Percentiles rank a stretch among this genome's conserved stretches.
These are phyloP conservation scores for Plectropomus leopardus DNA, from an alignment of 2,113 vertebrate genomes.

Conservation along the genomic window DNA sequence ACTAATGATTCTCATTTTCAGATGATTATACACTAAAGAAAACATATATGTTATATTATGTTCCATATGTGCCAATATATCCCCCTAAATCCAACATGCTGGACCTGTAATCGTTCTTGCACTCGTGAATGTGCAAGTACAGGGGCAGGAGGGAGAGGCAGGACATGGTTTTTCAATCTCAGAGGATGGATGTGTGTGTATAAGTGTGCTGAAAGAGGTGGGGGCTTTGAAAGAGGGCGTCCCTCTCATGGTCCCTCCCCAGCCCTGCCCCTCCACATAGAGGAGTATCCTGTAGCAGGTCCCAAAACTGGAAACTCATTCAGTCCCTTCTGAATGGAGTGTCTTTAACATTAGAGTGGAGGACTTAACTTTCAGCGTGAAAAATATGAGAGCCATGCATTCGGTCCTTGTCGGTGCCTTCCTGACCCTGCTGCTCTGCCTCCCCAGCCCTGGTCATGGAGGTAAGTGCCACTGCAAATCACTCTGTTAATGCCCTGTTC, in stretches of 20 bases:
- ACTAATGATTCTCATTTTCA: too few relatives aligned
- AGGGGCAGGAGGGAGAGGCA: constrained; percentile 34
- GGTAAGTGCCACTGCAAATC: constrained; percentile 77
- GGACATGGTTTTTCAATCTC: constrained; percentile 51
- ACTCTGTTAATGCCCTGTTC: constrained; percentile 32
- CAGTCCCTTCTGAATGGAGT: constrained; percentile 83
- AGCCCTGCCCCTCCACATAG: constrained; percentile 77
- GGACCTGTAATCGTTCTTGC: background rate
- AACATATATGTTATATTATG: too few relatives aligned
- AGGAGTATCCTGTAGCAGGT: constrained; percentile 77
- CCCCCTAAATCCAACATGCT: too few relatives aligned
- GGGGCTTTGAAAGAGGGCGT: constrained; percentile 67
- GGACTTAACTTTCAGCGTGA: constrained; percentile 75
- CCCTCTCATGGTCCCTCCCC: constrained; percentile 69
- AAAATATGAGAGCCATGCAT: constrained; percentile 73
- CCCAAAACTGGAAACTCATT: constrained; percentile 82
- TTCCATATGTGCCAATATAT: too few relatives aligned
- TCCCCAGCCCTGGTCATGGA: constrained; percentile 69
- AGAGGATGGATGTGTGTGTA: constrained; percentile 24
- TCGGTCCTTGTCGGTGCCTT: constrained; percentile 52
- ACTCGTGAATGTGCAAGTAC: constrained; percentile 29
- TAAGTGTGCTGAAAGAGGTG: background rate
- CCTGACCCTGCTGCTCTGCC: constrained; percentile 77
- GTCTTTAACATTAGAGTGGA: constrained; percentile 70
- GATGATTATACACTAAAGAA: too few relatives aligned